Percentiles rank a stretch among this genome's conserved stretches.
phyloP scores from a whole-genome alignment of 30 jellyfish, hydroid and myxozoan genomes.

The Aurelia sp. region DNA sequence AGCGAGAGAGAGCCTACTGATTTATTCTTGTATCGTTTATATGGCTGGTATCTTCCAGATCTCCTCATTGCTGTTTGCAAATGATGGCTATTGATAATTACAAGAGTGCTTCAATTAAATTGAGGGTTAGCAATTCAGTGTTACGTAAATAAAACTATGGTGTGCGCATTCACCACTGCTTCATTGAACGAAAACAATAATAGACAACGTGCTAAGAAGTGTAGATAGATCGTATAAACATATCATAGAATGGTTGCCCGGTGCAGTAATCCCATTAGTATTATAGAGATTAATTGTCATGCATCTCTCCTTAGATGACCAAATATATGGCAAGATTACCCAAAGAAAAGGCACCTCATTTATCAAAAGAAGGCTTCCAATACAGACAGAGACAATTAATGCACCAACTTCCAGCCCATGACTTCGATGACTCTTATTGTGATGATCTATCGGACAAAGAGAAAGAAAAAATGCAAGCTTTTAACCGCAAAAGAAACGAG shows the following conservation, averaged over 20 bases:
- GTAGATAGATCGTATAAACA: too few relatives aligned
- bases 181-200: background rate
- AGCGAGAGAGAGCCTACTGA: too few relatives aligned
- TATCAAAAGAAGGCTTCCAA: conserved; percentile 82
- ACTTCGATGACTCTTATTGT: conserved; percentile 80
- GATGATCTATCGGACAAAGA: conserved; percentile 85
- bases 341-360: conserved; percentile 91
- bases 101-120: too few relatives aligned
- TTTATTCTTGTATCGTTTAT: too few relatives aligned
- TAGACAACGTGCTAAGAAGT: background rate
- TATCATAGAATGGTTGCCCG: too few relatives aligned
- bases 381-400: conserved; percentile 83
- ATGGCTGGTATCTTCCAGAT: too few relatives aligned
- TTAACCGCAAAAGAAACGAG: conserved; percentile 82
- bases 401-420: conserved; percentile 96
- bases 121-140: too few relatives aligned
- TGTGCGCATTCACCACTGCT: background rate
- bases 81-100: too few relatives aligned
- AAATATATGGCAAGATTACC: conserved; percentile 94
- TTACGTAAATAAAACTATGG: too few relatives aligned
- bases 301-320: conserved; percentile 46
- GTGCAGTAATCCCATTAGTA: too few relatives aligned
- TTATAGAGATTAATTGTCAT: too few relatives aligned
- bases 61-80: too few relatives aligned
- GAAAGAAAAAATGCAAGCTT: conserved; percentile 76